Evolutionary conservation across 2,888 invertebrate species (phyloP).

Genomic region (Alviniconcha strummeri): DNA sequence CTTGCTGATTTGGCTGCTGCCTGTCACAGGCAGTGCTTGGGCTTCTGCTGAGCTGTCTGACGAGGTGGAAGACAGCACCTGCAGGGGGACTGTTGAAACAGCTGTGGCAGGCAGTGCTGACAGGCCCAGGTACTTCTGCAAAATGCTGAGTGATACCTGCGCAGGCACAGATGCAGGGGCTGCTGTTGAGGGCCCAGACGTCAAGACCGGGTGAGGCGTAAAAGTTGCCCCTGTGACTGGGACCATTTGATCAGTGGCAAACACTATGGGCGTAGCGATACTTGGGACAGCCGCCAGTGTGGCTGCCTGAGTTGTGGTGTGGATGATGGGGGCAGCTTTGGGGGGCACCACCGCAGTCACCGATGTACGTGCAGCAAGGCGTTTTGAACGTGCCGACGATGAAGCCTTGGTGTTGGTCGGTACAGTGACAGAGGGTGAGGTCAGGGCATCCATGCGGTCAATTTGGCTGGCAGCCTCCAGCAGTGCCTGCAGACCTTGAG

Average conservation of each 20-base stretch:
- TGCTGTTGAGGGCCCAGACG: not conserved
- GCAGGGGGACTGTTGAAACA: not conserved
- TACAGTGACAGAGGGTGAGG: not conserved
- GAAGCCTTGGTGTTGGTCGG: not conserved
- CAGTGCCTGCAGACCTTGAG: conserved; percentile 24
- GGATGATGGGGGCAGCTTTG: not conserved
- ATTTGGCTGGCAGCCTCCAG: conserved; percentile 41
- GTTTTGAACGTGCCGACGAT: not conserved
- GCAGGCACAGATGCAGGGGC: not conserved
- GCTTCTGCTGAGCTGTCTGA: not conserved
- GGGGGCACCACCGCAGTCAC: not conserved
- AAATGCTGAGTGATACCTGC: not conserved
- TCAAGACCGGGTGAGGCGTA: not conserved
- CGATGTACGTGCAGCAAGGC: not conserved
- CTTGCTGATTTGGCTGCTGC: not conserved
- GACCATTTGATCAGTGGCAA: not conserved
- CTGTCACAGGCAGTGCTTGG: not conserved
- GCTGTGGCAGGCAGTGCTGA: not conserved
- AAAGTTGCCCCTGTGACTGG: not conserved
- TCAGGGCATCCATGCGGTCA: conserved; percentile 33
- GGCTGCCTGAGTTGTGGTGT: not conserved
- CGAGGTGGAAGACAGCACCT: not conserved
- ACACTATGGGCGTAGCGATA: not conserved
- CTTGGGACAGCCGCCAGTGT: not conserved
- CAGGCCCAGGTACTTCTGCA: conserved; percentile 10